Percentiles rank a stretch among this genome's conserved stretches.
Conservation (phyloP, 1,140 invertebrate species). For the Drosophila tropicalis region DNA sequence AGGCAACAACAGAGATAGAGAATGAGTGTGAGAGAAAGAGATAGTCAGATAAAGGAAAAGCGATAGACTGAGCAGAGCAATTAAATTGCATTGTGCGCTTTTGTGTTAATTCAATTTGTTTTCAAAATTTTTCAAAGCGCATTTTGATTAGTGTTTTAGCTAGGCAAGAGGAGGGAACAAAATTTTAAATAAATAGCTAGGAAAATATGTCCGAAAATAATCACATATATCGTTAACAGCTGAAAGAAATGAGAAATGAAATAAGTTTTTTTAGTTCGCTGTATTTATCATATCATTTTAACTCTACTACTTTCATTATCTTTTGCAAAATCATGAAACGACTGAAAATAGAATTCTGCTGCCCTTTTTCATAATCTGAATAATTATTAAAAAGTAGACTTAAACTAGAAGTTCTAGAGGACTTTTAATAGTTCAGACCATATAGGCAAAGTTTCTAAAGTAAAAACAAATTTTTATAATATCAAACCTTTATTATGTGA, state of each 20-base stretch:
- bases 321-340: no score
- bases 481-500: no score
- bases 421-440: no score
- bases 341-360: no score
- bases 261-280: no score
- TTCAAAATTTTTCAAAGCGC: conserved; percentile 47
- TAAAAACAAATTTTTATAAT: no score
- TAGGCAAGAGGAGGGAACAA: background rate
- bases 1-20: background rate
- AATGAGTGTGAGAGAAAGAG: background rate
- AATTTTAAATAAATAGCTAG: background rate
- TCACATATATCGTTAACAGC: background rate
- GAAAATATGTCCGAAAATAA: background rate
- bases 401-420: accelerated
- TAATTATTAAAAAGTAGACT: no score
- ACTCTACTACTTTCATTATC: no score
- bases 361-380: no score
- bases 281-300: no score
- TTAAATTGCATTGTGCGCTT: conserved; percentile 56
- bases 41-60: background rate
- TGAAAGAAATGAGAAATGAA: no score
- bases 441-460: no score
- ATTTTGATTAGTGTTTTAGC: conserved; percentile 38
- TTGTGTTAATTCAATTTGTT: conserved; percentile 61
- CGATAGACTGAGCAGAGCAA: conserved; percentile 30